Evolutionary conservation across 2,888 invertebrate genomes (phyloP).

Genomic region (Lithophane socia): DNA sequence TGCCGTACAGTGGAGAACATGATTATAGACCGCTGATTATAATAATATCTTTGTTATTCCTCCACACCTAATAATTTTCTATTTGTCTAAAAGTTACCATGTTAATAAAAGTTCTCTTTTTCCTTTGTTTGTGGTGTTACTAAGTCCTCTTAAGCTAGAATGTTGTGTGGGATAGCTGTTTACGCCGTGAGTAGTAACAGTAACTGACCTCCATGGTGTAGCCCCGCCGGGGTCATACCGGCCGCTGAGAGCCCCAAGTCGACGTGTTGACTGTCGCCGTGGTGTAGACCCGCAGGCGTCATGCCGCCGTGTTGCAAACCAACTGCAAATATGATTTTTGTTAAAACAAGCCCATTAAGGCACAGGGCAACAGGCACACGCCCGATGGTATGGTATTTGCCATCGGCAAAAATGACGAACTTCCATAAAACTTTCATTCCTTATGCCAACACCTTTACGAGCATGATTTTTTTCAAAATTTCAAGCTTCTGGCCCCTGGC

Average conservation of each 20-base stretch:
- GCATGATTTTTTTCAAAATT: neutral
- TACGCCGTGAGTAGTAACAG: neutral
- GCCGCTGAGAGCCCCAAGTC: slow-evolving; percentile 72
- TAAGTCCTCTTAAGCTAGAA: neutral
- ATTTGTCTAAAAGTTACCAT: neutral
- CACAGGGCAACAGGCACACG: too few relatives aligned
- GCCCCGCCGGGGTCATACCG: slow-evolving; percentile 74
- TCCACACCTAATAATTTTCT: neutral
- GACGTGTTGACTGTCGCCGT: slow-evolving; percentile 81
- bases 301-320: slow-evolving; percentile 74
- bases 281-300: slow-evolving; percentile 82
- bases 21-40: neutral
- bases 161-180: neutral
- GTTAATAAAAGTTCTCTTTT: neutral
- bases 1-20: neutral
- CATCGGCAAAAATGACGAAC: neutral
- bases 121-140: neutral
- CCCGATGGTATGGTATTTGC: neutral
- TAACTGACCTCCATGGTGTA: slow-evolving; percentile 67
- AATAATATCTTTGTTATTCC: neutral
- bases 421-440: neutral
- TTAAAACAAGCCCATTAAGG: neutral
- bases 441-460: neutral
- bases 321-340: slow-evolving; percentile 43
- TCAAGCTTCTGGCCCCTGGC: neutral